Evolutionary conservation across 2,113 vertebrate species (phyloP), one percentile per base, ranked within the genome.

Genomic region (Crocuta crocuta): DNA sequence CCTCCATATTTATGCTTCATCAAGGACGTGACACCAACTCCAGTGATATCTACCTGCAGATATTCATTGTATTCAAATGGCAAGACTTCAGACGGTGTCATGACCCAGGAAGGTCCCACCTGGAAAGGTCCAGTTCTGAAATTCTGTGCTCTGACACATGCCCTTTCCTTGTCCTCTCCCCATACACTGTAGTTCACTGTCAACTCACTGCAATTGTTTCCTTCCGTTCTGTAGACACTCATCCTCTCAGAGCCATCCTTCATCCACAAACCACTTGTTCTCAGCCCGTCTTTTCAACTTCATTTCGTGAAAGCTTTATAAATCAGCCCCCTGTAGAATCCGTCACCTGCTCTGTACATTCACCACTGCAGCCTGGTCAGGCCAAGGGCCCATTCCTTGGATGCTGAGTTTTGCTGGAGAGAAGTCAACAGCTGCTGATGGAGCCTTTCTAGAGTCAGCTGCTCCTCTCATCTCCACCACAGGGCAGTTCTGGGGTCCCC

Each of bases 161-260:
- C 81, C 33, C 43, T 50, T 79, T 53, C 35, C 11, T 10, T 6
- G 24, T 5, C 58, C 43, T 73, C 10, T 7, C 31, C 33, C 33
- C 2, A 0, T 7, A 35, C 23, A 8, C 24, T 5, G 5, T 1
- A 39, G 31, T 26, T 23, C 16, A 5, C 35, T 9, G 5, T 26
- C 31, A 19, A 1, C 35, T 17, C 13, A 4, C 31, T 28, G 9
- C 31, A 6, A 1, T 1, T 1, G 8, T 8, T 31, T 43, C 50
- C 4, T 73, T 19, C 16, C 7, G 0, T 58, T 35, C 74, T 28
- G 35, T 17, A 58, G 26, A 5, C 26, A 4, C 24, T 78, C 61
- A 1, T 19, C 13, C 10, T n/a, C 13, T n/a, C 92, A 2, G 28
- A n/a, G 63, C 15, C 15, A 5, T 4, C 24, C n/a, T 26, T 53